phyloP scores from a whole-genome alignment of 2,888 invertebrate species.

The Hirtodrosophila duncani region DNA sequence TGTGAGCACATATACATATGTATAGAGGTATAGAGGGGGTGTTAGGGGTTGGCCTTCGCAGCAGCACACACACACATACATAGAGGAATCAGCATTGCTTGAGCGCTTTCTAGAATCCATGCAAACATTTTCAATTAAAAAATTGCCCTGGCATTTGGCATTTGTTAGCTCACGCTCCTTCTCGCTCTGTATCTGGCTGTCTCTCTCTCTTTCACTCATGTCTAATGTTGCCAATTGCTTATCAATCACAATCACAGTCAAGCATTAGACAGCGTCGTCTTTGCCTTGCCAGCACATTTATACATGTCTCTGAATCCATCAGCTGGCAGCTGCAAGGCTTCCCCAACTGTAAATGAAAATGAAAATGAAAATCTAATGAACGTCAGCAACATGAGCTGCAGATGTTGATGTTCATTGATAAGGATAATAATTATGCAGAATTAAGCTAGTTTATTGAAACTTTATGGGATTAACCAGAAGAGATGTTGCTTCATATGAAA shows the following conservation, averaged over 20 bases:
- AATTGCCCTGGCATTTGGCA: constrained; percentile 68
- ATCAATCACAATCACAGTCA: constrained; percentile 68
- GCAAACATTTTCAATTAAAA: constrained; percentile 71
- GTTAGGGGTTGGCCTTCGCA: neutral
- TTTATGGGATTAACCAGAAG: too few species aligned
- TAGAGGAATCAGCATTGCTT: constrained; percentile 52
- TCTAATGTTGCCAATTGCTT: constrained; percentile 63
- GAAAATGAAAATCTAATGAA: too few species aligned
- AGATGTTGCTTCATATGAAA: too few species aligned
- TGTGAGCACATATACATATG: constrained; percentile 6
- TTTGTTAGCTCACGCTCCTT: constrained; percentile 9
- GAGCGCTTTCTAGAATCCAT: constrained; percentile 57
- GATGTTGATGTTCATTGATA: too few species aligned
- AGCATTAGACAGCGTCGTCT: constrained; percentile 52
- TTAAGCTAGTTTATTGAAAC: too few species aligned
- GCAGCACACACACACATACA: constrained; percentile 24
- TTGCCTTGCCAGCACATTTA: constrained; percentile 48
- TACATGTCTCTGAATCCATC: constrained; percentile 26
- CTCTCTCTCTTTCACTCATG: constrained; percentile 8
- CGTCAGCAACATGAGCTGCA: too few species aligned
- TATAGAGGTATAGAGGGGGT: neutral
- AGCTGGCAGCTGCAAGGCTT: constrained; percentile 10
- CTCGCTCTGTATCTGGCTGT: neutral
- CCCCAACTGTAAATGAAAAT: constrained; percentile 21
- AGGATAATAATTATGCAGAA: too few species aligned